These are phyloP conservation scores for Aphyosemion australe DNA, from an alignment of 2,113 vertebrate genomes.

Conservation along the genomic window DNA sequence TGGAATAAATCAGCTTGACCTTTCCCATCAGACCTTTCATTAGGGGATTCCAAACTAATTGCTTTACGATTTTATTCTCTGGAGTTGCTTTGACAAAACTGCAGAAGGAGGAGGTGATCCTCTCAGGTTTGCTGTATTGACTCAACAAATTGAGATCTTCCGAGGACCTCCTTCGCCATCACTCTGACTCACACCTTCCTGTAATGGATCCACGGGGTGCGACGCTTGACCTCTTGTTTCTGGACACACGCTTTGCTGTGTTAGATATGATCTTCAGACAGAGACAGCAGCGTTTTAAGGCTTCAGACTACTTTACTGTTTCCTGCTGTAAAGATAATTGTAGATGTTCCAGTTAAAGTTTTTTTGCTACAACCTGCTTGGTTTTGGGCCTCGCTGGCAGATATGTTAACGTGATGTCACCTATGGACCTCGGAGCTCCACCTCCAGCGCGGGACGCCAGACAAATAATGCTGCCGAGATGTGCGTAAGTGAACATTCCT, in stretches of 20 bases:
- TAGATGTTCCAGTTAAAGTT: conserved; percentile 49
- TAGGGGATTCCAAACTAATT: conserved; percentile 72
- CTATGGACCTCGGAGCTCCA: conserved; percentile 10
- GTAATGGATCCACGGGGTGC: not conserved
- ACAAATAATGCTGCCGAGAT: not conserved
- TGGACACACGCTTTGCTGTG: not conserved
- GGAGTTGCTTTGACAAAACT: conserved; percentile 26
- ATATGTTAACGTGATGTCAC: conserved; percentile 50
- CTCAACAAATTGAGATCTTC: conserved; percentile 41
- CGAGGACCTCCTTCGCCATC: conserved; percentile 18
- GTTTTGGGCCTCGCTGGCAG: conserved; percentile 20
- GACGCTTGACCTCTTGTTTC: conserved; percentile 1
- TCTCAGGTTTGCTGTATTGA: conserved; percentile 4
- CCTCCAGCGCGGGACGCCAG: conserved; percentile 1
- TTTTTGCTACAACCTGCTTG: conserved; percentile 55
- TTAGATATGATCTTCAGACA: conserved; percentile 44
- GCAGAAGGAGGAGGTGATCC: conserved; percentile 14
- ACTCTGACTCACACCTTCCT: conserved; percentile 1
- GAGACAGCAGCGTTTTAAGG: conserved; percentile 19
- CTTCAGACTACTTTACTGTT: conserved; percentile 24
- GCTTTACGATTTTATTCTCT: conserved; percentile 64
- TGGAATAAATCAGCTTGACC: conserved; percentile 74
- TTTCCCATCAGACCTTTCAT: conserved; percentile 67
- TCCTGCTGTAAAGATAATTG: conserved; percentile 77
- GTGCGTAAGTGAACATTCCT: conserved; percentile 20